Evolutionary conservation across 2,888 invertebrate species (phyloP).

Genomic region (Heliconius cydno): DNA sequence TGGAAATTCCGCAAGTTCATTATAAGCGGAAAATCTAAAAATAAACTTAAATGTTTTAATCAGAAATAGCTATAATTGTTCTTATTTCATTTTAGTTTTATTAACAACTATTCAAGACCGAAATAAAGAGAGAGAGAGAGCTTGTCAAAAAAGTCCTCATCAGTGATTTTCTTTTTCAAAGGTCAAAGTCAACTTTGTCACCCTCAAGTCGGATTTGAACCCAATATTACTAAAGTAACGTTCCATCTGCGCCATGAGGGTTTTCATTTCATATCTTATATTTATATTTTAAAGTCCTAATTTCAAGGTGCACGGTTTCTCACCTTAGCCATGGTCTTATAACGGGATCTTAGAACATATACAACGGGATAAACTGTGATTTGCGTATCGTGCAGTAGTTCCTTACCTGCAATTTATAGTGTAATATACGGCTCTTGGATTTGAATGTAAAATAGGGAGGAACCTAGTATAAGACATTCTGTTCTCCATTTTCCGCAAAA

Average conservation of each 20-base stretch:
- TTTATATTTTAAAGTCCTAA: slow-evolving; percentile 23
- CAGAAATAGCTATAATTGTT: neutral
- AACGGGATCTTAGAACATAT: slow-evolving; percentile 37
- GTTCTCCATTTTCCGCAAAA: too few relatives aligned
- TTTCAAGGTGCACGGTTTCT: slow-evolving; percentile 32
- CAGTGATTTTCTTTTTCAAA: neutral
- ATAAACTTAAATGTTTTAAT: neutral
- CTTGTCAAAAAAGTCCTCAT: neutral
- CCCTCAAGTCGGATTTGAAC: neutral
- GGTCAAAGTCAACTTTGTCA: neutral
- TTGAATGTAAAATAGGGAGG: slow-evolving; percentile 22
- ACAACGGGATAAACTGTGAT: slow-evolving; percentile 47
- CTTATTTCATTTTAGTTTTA: neutral
- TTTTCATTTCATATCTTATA: neutral
- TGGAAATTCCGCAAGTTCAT: slow-evolving; percentile 30
- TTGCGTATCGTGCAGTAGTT: slow-evolving; percentile 46
- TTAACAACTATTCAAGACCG: neutral
- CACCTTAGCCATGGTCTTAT: slow-evolving; percentile 35
- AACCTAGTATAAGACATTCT: too few relatives aligned
- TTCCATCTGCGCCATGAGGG: neutral
- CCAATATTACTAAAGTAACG: neutral
- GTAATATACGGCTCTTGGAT: slow-evolving; percentile 39
- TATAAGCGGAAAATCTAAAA: slow-evolving; percentile 20
- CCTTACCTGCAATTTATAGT: slow-evolving; percentile 42
- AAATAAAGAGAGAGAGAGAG: neutral